Conservation (phyloP, 2,113 vertebrate genomes). For the Cepphus grylle region DNA sequence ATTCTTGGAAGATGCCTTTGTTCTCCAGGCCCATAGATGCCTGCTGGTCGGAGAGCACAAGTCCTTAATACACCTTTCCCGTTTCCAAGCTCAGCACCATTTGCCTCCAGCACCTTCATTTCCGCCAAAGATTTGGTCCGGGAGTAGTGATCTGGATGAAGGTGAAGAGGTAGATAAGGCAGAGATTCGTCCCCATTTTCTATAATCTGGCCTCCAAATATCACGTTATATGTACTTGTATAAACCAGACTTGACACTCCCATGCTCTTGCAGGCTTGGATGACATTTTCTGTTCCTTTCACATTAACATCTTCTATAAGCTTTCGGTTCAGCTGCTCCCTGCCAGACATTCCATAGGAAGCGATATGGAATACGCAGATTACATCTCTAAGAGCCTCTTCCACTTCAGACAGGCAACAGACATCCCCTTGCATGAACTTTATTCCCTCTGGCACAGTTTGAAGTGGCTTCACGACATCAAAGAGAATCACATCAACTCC, state of each 20-base stretch:
- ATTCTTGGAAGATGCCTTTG: constrained; percentile 92
- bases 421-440: constrained; percentile 83
- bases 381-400: constrained; percentile 72
- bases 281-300: constrained; percentile 84
- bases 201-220: constrained; percentile 92
- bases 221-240: constrained; percentile 93
- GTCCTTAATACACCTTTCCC: constrained; percentile 75
- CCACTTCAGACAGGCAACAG: constrained; percentile 74
- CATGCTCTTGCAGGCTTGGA: constrained; percentile 76
- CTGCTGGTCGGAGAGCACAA: constrained; percentile 88
- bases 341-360: constrained; percentile 94
- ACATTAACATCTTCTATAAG: constrained; percentile 88
- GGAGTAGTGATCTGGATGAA: constrained; percentile 93
- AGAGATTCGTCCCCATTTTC: constrained; percentile 89
- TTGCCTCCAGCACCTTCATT: constrained; percentile 86
- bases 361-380: constrained; percentile 90
- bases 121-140: constrained; percentile 92
- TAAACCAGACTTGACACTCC: constrained; percentile 84
- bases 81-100: constrained; percentile 62
- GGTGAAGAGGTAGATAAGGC: constrained; percentile 90
- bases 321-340: constrained; percentile 86
- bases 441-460: constrained; percentile 75
- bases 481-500: constrained; percentile 83
- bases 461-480: constrained; percentile 75
- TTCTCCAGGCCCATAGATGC: constrained; percentile 94